Base-by-base conservation (phyloP, 2,113 vertebrate species). In the Brachirus orientalis region DNA sequence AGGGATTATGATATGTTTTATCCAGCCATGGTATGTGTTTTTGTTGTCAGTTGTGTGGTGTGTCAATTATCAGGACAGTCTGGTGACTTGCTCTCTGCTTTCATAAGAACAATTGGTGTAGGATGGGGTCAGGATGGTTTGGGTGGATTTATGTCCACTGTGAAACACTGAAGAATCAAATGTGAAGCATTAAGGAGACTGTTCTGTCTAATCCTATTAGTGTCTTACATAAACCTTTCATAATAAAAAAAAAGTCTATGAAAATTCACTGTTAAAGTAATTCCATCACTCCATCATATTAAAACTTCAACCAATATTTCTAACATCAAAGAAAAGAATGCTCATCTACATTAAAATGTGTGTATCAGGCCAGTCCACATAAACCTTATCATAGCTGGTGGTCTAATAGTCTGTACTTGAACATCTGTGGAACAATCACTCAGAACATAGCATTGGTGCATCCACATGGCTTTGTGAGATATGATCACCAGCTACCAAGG, bases 161-260 rank as follows among this genome's bases (percentile, higher is more conserved):
- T 66, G 36, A 79, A 57, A 66, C 73, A 70, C 45, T 66, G 18
- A 83, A 72, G 56, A 82, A 72, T 37, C 68, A 35, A 85, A 86
- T 72, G 66, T 77, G 72, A 84, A 67, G 72, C 67, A 83, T 80
- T 84, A 77, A 71, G 82, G 74, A 54, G 69, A 43, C 38, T 28
- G 20, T 59, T 78, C 46, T 75, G 68, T 74, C 77, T 92, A 91
- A 93, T 90, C 89, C 87, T 88, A 89, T 92, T 90, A 92, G 65
- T 55, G 48, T 66, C 43, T 73, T 20, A 19, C 55, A 86, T 65
- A 55, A 63, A 58, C 56, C 68, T 78, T 57, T 48, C 46, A 46
- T 68, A 90, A 90, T 82, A 87, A 80, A 81, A 53, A 36, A 36
- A 18, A 71, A n/a, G n/a, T 77, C 58, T 50, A 22, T 60, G 64